Evolutionary conservation across 2,888 invertebrate species (phyloP).

Genomic region (Noctua fimbriata): DNA sequence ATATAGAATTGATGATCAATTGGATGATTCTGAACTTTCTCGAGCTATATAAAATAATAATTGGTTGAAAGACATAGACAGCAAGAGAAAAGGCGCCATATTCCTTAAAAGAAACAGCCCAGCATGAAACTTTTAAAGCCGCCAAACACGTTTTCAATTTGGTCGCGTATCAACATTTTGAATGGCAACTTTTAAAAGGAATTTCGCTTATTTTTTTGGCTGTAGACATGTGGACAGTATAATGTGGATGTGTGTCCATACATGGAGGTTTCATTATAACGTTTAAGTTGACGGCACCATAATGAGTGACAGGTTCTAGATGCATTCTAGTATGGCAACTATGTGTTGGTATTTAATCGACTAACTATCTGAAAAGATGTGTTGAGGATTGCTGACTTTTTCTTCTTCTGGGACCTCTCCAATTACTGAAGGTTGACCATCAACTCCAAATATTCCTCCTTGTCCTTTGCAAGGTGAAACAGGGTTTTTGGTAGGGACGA

Average conservation of each 20-base stretch:
- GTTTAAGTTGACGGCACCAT: conserved; percentile 45
- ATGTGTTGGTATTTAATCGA: conserved; percentile 48
- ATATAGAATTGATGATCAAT: neutral
- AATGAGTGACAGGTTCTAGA: conserved; percentile 49
- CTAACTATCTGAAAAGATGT: conserved; percentile 8
- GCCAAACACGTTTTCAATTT: conserved; percentile 43
- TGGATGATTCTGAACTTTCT: neutral
- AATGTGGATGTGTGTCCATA: conserved; percentile 46
- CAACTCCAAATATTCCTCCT: neutral
- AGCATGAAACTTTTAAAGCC: neutral
- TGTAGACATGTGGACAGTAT: conserved; percentile 44
- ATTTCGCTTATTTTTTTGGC: conserved; percentile 54
- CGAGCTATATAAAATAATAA: neutral
- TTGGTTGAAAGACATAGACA: neutral
- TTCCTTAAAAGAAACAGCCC: neutral
- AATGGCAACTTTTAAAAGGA: conserved; percentile 55
- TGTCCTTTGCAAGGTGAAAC: neutral
- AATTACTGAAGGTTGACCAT: neutral
- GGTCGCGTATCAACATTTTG: conserved; percentile 51
- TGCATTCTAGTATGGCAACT: conserved; percentile 29
- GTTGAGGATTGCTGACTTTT: neutral
- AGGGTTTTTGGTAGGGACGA: neutral
- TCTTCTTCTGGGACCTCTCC: neutral
- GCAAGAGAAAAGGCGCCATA: neutral
- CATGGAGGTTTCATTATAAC: conserved; percentile 48